Base-by-base conservation (phyloP, 2,797 vertebrate species). In the Leptodactylus fallax region DNA sequence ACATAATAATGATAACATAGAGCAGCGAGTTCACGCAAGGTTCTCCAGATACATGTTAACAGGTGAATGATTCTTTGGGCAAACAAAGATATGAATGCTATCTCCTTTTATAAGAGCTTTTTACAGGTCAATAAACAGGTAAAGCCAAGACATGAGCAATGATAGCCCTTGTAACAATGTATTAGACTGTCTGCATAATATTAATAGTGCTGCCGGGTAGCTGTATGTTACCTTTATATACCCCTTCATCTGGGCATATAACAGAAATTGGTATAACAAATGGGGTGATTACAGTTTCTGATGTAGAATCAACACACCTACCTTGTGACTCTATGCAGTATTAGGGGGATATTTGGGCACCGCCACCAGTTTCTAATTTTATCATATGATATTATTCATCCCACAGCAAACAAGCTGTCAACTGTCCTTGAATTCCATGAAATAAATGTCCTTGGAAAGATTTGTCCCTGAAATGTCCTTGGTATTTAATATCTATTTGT, bases 51-150 rank as follows among this genome's bases (percentile, higher is more conserved):
- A 6, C 25, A 27, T 1, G 21, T 36, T 23, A n/a, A 63, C 21
- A 25, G 23, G 6, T 45, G 17, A 36, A 0, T 5, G 6, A 76
- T n/a, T 51, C 72, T n/a, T 11, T 74, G 17, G 21, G 5, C 13
- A 49, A 53, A 53, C 49, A 21, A 51, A 0, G 10, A 49, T 53
- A 11, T 6, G 21, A 19, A 7, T 82, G 5, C 67, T 51, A 65
- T 36, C 17, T 84, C 55, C 60, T 25, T 61, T 61, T 61, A 85
- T 61, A 23, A 14, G 21, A 63, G 9, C n/a, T 47, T 60, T 84
- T 74, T 74, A 72, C 51, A 27, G 47, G 25, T 61, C 71, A 85
- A 77, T 85, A 77, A 77, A 77, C 21, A 78, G 17, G 55, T 63
- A 25, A 77, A 76, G 47, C 56, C 74, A 63, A 77, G 71, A 21